Evolutionary conservation across 2,797 vertebrate species (phyloP).

Genomic region (Notamacropus eugenii): DNA sequence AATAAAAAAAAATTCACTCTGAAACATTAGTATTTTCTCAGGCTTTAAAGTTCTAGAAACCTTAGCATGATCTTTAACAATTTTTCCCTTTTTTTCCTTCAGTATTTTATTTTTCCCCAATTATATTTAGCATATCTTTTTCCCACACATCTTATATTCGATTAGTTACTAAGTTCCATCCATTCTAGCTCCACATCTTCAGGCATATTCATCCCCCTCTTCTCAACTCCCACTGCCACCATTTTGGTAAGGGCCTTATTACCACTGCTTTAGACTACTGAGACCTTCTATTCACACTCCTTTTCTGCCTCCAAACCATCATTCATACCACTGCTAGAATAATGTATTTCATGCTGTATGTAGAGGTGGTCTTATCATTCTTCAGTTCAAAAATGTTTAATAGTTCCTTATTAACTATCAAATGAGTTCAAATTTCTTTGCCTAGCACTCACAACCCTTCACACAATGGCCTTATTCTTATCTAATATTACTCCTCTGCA

Average conservation of each 20-base stretch:
- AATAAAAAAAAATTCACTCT: too few species aligned
- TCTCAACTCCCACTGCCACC: not conserved
- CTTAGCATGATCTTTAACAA: too few species aligned
- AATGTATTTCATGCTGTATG: not conserved
- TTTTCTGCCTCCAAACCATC: not conserved
- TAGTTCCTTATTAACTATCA: too few species aligned
- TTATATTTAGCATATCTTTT: too few species aligned
- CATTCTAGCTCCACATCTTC: not conserved
- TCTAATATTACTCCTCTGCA: not conserved
- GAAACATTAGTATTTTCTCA: too few species aligned
- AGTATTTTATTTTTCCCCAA: too few species aligned
- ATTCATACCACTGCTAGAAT: not conserved
- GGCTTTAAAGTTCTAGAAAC: too few species aligned
- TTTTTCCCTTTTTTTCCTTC: too few species aligned
- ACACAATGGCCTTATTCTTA: not conserved
- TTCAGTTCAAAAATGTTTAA: too few species aligned
- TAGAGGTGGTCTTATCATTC: not conserved
- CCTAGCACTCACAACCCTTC: not conserved
- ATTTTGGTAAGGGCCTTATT: not conserved
- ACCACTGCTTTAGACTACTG: not conserved
- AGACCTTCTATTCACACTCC: not conserved
- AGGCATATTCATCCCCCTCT: too few species aligned
- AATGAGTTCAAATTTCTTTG: not conserved
- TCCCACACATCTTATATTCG: not conserved
- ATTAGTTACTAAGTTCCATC: not conserved